phyloP scores from a whole-genome alignment of 2,888 invertebrate genomes.

The Drosophila nigricruria region DNA sequence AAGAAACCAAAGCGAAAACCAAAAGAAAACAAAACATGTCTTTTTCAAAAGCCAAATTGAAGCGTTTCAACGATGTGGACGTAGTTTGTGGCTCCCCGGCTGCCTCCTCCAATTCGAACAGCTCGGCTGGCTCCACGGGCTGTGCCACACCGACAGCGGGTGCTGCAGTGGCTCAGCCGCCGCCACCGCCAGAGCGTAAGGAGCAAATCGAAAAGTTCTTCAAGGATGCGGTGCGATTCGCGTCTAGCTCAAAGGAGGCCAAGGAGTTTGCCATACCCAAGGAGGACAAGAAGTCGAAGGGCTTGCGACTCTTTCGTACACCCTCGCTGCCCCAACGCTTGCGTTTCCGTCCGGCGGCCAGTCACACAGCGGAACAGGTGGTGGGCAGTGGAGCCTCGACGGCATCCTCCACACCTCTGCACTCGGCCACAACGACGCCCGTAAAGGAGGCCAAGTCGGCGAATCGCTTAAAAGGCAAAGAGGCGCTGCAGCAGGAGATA shows the following conservation, averaged over 20 bases:
- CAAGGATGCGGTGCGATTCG: constrained; percentile 84
- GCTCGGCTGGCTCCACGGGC: constrained; percentile 63
- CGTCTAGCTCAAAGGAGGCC: constrained; percentile 80
- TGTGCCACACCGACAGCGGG: constrained; percentile 65
- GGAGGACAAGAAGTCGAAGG: constrained; percentile 83
- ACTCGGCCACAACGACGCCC: constrained; percentile 82
- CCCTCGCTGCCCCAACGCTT: constrained; percentile 85
- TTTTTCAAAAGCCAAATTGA: constrained; percentile 85
- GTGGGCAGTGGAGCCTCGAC: constrained; percentile 59
- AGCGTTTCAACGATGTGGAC: constrained; percentile 85
- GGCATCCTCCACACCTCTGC: constrained; percentile 81
- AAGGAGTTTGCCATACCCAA: constrained; percentile 84
- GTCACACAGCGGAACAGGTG: constrained; percentile 41
- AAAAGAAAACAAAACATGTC: constrained; percentile 68
- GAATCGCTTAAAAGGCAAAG: constrained; percentile 86
- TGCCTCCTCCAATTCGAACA: constrained; percentile 51
- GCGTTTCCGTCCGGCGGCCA: constrained; percentile 77
- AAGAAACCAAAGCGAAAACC: constrained; percentile 11
- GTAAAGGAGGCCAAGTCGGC: constrained; percentile 85
- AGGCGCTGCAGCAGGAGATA: constrained; percentile 86
- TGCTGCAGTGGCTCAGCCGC: constrained; percentile 22
- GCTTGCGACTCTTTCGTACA: constrained; percentile 83
- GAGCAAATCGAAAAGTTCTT: constrained; percentile 85
- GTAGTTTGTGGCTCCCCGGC: constrained; percentile 79
- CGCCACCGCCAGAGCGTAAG: constrained; percentile 79